phyloP scores from a whole-genome alignment of 2,797 vertebrate species.

The Oreonectes daqikongensis region DNA sequence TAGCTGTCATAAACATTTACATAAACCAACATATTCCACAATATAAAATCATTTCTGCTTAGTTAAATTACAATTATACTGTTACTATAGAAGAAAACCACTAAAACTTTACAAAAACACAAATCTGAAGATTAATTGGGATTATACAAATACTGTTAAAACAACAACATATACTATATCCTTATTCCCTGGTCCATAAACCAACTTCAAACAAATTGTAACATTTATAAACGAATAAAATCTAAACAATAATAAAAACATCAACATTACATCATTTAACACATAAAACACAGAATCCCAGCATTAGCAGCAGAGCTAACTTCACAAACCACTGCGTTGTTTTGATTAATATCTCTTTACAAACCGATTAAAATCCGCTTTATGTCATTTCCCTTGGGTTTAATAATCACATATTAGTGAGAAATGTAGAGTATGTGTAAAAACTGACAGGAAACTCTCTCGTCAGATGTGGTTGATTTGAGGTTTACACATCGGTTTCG shows the following conservation, averaged over 20 bases:
- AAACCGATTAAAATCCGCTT: not conserved
- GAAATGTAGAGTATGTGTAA: too few relatives aligned
- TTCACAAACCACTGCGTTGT: constrained; percentile 27
- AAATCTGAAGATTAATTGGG: not conserved
- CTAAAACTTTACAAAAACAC: not conserved
- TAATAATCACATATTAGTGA: not conserved
- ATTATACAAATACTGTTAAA: not conserved
- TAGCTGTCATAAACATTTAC: too few relatives aligned
- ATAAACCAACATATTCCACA: too few relatives aligned
- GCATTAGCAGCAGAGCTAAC: constrained; percentile 34
- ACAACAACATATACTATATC: not conserved
- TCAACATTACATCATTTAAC: not conserved
- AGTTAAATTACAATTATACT: too few relatives aligned
- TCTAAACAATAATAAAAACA: not conserved
- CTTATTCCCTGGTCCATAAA: not conserved
- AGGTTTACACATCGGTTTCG: constrained; percentile 18
- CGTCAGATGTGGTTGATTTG: not conserved
- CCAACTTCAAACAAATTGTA: not conserved
- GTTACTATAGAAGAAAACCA: not conserved
- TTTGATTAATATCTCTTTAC: not conserved
- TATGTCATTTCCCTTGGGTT: not conserved
- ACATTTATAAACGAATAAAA: not conserved
- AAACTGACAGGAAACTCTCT: not conserved
- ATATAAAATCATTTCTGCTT: not conserved
- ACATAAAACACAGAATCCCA: not conserved